Base-by-base conservation (phyloP, 92 coral and sea anemone species). In the Zoanthus solanderi region DNA sequence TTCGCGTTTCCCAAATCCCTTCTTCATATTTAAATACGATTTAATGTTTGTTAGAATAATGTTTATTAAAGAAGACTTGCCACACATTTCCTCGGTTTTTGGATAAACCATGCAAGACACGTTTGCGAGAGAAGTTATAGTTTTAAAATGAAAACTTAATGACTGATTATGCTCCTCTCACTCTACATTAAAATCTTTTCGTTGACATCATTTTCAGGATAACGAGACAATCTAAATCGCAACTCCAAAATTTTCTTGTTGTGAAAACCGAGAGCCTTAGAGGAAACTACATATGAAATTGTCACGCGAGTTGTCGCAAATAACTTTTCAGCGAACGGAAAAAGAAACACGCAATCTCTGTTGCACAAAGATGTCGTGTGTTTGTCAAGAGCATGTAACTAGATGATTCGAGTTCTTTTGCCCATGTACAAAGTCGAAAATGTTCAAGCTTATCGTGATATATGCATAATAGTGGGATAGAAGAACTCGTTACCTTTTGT, bases 221-320 rank as follows among this genome's bases (percentile, higher is more conserved):
- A 75, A 66, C 85, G 66, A 34, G 85, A 37, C 18, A 47, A 31
- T 9, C 12, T 31, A 81, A 45, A 75, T 46, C 31, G 30, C 8
- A 67, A 75, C 74, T 81, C 23, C 60, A 81, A 12, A 45, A 48
- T 65, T 45, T 28, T 45, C 61, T 68, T 80, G 73, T 80, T 81
- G 75, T 81, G 85, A 81, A 81, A 81, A 81, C 30, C 46, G 75
- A 81, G 57, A 65, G 30, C 45, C 53, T 1, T 7, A 0, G 85
- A 47, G 85, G 75, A 81, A 45, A 77, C 82, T 63, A 29, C 67
- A 1, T 77, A 23, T 15, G 53, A 54, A 77, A 23, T 13, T 23
- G 85, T 81, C 85, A 81, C 85, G 85, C 85, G 85, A 81, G 75
- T 45, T 28, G 63, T 47, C 8, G 71, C 42, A 47, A 11, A 8